Base-by-base conservation (phyloP, 1,140 invertebrate genomes). In the Calliphora vicina region DNA sequence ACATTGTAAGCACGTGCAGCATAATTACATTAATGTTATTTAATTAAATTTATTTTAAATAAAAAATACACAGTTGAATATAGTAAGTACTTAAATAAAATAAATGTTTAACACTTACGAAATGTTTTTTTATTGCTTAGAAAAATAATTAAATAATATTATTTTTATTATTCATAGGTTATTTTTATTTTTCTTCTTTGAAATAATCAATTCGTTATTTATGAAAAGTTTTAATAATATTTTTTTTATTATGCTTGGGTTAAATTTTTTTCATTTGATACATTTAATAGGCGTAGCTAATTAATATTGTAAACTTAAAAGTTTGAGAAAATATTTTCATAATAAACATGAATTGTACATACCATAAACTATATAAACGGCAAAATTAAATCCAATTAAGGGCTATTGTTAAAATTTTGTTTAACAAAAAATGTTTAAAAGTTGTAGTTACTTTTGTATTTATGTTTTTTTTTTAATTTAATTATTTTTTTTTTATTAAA, bases 331-430 rank as follows among this genome's bases (percentile, higher is more conserved):
- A 23, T 76, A 35, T 29, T 29, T 13, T 5, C 27, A 3, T 82
- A 61, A 71, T 29, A 8, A 8, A 29, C 29, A 25, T 20, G n/a
- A 74, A 74, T 26, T 10, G 10, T 71, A 76, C 85, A 84, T 84
- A 86, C 85, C 86, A 86, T 86, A 81, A 83, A 86, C 83, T 83
- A 82, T 82, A 45, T 74, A 81, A 74, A 25, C 71, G 13, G 26
- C 20, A 45, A 74, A 82, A 67, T 67, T 23, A 23, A 23, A 67
- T 67, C 57, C 57, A 67, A 67, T 67, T 67, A 67, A 67, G n/a
- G 57, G 5, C 10, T 67, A 67, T 67, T 67, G n/a, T 67, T 67
- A 67, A 50, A 13, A 25, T 80, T 43, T n/a, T n/a, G n/a, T n/a
- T n/a, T n/a, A 42, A n/a, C n/a, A 13, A 43, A 80, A 78, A 29